A percentile compares a stretch with the other conserved stretches of the same genome.
These are phyloP conservation scores for Ischnus inquisitorius DNA, from an alignment of 2,888 invertebrate genomes.

Conservation along the genomic window DNA sequence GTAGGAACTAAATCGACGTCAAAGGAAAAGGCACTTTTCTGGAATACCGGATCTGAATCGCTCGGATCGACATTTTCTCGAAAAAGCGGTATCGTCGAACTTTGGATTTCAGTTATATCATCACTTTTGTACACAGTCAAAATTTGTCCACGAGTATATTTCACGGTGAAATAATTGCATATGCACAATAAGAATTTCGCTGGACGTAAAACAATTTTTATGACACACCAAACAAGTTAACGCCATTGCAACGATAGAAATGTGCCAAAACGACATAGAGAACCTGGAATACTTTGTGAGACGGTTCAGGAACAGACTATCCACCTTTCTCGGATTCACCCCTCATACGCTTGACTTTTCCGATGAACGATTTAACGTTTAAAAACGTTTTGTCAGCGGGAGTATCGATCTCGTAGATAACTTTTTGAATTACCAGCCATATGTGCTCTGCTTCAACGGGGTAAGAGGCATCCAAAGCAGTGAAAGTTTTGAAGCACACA, in stretches of 20 bases:
- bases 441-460: constrained; percentile 68
- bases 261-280: no score
- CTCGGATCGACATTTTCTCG: no score
- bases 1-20: no score
- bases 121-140: no score
- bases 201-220: background rate
- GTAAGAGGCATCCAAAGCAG: constrained; percentile 61
- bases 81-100: no score
- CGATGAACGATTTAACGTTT: background rate
- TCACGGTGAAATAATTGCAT: background rate
- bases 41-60: no score
- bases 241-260: no score
- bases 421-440: constrained; percentile 66
- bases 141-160: no score
- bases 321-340: background rate
- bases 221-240: background rate
- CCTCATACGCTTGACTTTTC: background rate
- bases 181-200: background rate
- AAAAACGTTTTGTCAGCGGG: constrained; percentile 59
- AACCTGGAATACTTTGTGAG: no score
- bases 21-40: no score
- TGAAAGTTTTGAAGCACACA: constrained; percentile 60
- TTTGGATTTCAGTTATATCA: no score
- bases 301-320: no score
- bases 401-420: constrained; percentile 62